Base-by-base conservation (phyloP, 2,113 vertebrate species). In the Setophaga petechia region DNA sequence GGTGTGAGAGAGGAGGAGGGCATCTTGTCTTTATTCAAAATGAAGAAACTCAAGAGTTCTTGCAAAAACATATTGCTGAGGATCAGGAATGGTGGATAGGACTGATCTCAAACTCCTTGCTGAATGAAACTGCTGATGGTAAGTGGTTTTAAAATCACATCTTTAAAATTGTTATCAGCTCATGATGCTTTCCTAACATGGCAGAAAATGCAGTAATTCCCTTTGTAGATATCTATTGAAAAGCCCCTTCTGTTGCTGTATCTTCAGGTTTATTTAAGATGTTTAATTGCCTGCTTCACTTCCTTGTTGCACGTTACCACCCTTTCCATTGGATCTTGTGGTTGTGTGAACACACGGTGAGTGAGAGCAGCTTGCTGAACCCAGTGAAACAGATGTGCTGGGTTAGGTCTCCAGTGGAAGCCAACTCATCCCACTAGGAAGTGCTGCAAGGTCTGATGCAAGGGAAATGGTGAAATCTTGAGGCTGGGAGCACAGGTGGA, bases 31-130 rank as follows among this genome's bases (percentile, higher is more conserved):
- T 99, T 66, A 98, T 99, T 84, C 97, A 96, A n/a, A 98, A 98
- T 12, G 97, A 99, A 73, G 98, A 98, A 91, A 99, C 94, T 2
- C 99, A 99, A 92, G 96, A 97, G 84, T 99, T 99, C 95, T 97
- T 99, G 57, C 98, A 98, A 96, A 98, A 96, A 68, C 98, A 99
- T 88, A 96, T 99, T 89, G 92, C 98, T 9, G 96, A 97, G 3
- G 98, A 98, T 82, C 97, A 95, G 74, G 98, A 99, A 95, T 99
- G 99, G 99, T 99, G 99, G 99, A 98, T 99, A 6, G 99, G 99
- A n/a, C 91, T 99, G 84, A 98, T 94, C 66, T 98, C 84, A 97
- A 98, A 81, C 85, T 97, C 61, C 35, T 76, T 43, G 47, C 79
- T 21, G 96, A 99, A 94, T 89, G 98, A 89, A 88, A 96, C 97